Evolutionary conservation across 1,140 invertebrate species (phyloP).

Genomic region (Saccostrea echinata): DNA sequence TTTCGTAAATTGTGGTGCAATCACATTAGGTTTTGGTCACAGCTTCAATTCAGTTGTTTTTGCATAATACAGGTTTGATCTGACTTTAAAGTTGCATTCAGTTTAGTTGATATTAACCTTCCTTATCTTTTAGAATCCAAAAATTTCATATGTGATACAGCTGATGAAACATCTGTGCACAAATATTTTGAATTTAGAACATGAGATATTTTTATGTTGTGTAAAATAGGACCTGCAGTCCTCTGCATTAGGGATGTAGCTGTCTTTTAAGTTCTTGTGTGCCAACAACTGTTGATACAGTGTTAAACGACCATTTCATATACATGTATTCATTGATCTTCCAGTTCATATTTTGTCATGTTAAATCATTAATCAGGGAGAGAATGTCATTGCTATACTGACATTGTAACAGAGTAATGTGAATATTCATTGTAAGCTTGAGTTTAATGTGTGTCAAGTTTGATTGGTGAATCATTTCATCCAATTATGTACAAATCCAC

Average conservation of each 20-base stretch:
- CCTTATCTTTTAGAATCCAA: background rate
- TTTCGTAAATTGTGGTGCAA: slow-evolving; percentile 1
- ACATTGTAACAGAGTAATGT: background rate
- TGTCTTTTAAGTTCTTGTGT: background rate
- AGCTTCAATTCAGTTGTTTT: background rate
- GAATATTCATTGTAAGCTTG: background rate
- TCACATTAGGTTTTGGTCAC: background rate
- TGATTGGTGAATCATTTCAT: background rate
- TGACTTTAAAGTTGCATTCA: background rate
- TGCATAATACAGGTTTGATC: background rate
- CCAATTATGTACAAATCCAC: too few species aligned
- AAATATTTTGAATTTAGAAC: too few species aligned
- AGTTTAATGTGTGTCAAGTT: background rate
- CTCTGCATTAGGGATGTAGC: background rate
- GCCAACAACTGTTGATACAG: background rate
- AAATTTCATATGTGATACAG: too few species aligned
- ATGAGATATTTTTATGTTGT: too few species aligned
- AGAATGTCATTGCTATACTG: too few species aligned
- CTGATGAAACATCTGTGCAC: too few species aligned
- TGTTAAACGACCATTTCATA: background rate
- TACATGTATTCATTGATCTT: slow-evolving; percentile 15
- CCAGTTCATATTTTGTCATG: background rate
- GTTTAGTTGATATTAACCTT: background rate
- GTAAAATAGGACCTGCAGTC: too few species aligned
- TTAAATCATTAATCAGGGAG: background rate